A percentile compares a stretch with the other conserved stretches of the same genome.
Conservation (phyloP, 2,888 invertebrate genomes). For the Apomyelois bistriatella region DNA sequence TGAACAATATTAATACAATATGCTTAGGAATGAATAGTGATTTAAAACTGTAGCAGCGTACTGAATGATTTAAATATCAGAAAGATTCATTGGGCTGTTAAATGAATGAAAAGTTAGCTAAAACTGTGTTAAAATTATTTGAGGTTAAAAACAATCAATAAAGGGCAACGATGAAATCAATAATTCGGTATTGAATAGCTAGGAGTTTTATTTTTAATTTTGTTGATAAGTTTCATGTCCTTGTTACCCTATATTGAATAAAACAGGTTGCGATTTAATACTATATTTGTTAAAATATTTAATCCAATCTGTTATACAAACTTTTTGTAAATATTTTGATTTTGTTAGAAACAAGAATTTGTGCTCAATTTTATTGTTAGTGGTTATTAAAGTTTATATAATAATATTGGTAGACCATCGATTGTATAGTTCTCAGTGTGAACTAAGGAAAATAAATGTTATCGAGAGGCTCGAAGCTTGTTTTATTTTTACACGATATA, state of each 20-base stretch:
- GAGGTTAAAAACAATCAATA: slow-evolving; percentile 19
- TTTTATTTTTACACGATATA: slow-evolving; percentile 1
- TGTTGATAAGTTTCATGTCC: slow-evolving; percentile 17
- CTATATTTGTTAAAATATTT: not conserved
- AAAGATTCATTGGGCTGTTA: too few species aligned
- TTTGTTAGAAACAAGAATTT: slow-evolving; percentile 9
- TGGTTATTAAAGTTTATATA: too few species aligned
- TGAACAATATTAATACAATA: too few species aligned
- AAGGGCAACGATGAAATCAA: slow-evolving; percentile 37
- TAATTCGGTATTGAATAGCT: not conserved
- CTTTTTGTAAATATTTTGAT: not conserved
- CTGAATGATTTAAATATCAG: too few species aligned
- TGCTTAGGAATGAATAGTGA: too few species aligned
- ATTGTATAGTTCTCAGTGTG: slow-evolving; percentile 16
- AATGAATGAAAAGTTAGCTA: too few species aligned
- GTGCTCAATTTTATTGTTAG: slow-evolving; percentile 32
- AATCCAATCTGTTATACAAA: not conserved
- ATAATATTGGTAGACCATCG: too few species aligned
- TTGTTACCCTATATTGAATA: slow-evolving; percentile 57
- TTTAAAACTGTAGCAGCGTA: not conserved
- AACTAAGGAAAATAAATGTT: not conserved
- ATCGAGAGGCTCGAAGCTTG: not conserved
- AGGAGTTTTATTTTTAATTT: slow-evolving; percentile 5
- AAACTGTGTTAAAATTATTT: too few species aligned
- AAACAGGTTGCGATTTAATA: slow-evolving; percentile 26